Conservation (phyloP, 2,113 vertebrate species). For the Arothron firmamentum region DNA sequence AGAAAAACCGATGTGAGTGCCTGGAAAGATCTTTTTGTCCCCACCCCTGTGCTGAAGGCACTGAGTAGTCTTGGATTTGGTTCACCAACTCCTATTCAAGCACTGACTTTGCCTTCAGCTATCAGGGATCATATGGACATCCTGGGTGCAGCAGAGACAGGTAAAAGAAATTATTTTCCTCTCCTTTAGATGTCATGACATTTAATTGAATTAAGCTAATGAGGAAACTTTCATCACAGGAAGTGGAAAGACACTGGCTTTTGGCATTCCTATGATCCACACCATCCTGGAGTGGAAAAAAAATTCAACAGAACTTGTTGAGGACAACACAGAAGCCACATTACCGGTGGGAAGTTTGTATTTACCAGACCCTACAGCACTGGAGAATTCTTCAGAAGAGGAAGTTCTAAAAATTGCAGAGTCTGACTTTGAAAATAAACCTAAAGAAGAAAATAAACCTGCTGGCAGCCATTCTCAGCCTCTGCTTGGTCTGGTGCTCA, state of each 20-base stretch:
- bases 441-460: background rate
- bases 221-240: conserved; percentile 70
- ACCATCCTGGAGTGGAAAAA: conserved; percentile 85
- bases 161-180: conserved; percentile 60
- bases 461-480: conserved; percentile 59
- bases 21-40: conserved; percentile 91
- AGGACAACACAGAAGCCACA: conserved; percentile 1
- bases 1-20: conserved; percentile 80
- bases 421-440: conserved; percentile 19
- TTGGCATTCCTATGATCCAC: conserved; percentile 95
- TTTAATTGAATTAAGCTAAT: background rate
- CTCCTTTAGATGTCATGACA: background rate
- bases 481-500: conserved; percentile 88
- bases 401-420: conserved; percentile 52
- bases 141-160: conserved; percentile 95
- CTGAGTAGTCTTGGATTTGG: conserved; percentile 87
- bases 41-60: conserved; percentile 81
- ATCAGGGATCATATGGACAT: conserved; percentile 92
- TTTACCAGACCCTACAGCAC: conserved; percentile 23
- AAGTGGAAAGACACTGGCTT: conserved; percentile 94
- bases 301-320: conserved; percentile 42
- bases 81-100: conserved; percentile 91
- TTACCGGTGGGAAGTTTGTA: conserved; percentile 48
- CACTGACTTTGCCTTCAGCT: conserved; percentile 84
- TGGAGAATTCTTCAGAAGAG: conserved; percentile 9